These are phyloP conservation scores for Botia almorhae DNA, from an alignment of 2,797 vertebrate genomes.

Conservation along the genomic window DNA sequence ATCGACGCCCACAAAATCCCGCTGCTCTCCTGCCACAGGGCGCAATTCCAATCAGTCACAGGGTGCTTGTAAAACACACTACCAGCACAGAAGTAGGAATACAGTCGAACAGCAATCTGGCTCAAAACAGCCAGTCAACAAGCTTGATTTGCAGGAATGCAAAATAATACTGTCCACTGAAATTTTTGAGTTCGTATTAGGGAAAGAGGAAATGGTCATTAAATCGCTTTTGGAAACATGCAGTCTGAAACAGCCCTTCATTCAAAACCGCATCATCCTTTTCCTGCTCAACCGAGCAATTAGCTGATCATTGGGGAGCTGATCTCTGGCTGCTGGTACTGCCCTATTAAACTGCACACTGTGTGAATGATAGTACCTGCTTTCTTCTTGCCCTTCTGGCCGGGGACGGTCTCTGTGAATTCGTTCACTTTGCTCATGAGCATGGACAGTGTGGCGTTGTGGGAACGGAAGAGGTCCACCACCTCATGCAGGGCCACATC, in stretches of 20 bases:
- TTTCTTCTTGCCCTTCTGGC: conserved; percentile 96
- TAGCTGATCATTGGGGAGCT: not conserved
- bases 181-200: conserved; percentile 19
- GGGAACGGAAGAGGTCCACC: conserved; percentile 93
- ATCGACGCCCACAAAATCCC: conserved; percentile 97
- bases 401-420: conserved; percentile 87
- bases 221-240: conserved; percentile 28
- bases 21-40: conserved; percentile 87
- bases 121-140: conserved; percentile 18
- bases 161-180: conserved; percentile 9
- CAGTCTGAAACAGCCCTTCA: not conserved
- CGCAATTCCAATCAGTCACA: conserved; percentile 19
- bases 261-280: conserved; percentile 30
- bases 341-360: not conserved
- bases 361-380: conserved; percentile 77
- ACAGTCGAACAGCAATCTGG: conserved; percentile 13
- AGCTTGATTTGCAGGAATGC: not conserved
- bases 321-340: not conserved
- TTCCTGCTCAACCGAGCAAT: conserved; percentile 19
- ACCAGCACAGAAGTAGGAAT: not conserved
- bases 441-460: conserved; percentile 94
- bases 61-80: conserved; percentile 3
- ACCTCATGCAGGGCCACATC: conserved; percentile 93
- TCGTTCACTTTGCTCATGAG: conserved; percentile 93
- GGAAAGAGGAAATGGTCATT: conserved; percentile 20